Conservation (phyloP, 30 jellyfish, hydroid and myxozoan genomes). For the Morbakka virulenta region DNA sequence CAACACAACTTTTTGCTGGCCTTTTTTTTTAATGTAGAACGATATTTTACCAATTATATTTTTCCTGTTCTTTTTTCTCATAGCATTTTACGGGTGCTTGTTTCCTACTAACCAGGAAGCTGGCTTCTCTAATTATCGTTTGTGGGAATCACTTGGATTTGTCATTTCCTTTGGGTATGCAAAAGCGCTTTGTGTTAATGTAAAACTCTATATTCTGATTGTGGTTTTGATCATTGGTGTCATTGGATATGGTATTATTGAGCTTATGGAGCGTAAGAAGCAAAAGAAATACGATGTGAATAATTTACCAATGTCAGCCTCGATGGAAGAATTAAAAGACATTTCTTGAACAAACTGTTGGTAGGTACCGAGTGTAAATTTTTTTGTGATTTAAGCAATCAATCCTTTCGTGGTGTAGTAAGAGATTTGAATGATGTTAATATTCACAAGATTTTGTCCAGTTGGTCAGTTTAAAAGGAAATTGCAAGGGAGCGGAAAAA, state of each 20-base stretch:
- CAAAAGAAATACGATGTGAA: constrained; percentile 3
- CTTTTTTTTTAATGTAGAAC: neutral
- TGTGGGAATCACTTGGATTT: constrained; percentile 88
- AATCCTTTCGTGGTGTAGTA: too few relatives aligned
- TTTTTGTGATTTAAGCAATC: too few relatives aligned
- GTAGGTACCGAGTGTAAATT: too few relatives aligned
- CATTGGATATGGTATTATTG: constrained; percentile 44
- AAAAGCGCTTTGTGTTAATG: constrained; percentile 50
- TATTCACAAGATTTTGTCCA: too few relatives aligned
- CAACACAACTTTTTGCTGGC: neutral
- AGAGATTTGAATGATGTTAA: too few relatives aligned
- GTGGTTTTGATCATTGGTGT: constrained; percentile 36
- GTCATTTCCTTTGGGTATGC: constrained; percentile 82
- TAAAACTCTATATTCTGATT: constrained; percentile 64
- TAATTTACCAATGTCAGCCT: too few relatives aligned
- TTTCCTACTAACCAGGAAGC: constrained; percentile 92
- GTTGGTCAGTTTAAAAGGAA: too few relatives aligned
- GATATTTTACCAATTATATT: neutral
- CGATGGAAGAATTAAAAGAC: constrained; percentile 57
- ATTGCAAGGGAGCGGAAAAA: too few relatives aligned
- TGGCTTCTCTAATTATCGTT: constrained; percentile 81
- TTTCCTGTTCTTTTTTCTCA: neutral
- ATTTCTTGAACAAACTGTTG: too few relatives aligned
- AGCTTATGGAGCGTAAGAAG: constrained; percentile 16
- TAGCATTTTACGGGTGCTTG: constrained; percentile 84